Percentiles rank a stretch among this genome's conserved stretches.
These are phyloP conservation scores for Drosophila prolongata DNA, from an alignment of 2,888 invertebrate species.

Conservation along the genomic window DNA sequence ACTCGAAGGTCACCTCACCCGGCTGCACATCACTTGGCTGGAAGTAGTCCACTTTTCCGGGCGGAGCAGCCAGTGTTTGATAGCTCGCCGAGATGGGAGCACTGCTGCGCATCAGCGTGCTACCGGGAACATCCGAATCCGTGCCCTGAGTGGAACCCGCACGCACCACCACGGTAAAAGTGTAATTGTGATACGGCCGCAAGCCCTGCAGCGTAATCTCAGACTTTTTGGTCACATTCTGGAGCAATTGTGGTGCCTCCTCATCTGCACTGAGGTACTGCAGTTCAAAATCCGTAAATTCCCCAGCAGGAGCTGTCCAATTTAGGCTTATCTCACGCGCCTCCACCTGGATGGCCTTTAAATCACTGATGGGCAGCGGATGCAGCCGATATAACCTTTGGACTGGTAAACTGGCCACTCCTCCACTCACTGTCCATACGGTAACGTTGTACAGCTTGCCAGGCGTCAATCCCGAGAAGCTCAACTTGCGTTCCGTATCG, in stretches of 20 bases:
- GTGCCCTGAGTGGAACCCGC: slow-evolving; percentile 87
- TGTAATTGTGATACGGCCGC: slow-evolving; percentile 93
- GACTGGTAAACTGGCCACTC: slow-evolving; percentile 93
- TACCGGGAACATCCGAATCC: slow-evolving; percentile 85
- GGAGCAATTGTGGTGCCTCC: slow-evolving; percentile 87
- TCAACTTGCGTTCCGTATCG: slow-evolving; percentile 90
- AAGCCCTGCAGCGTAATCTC: slow-evolving; percentile 89
- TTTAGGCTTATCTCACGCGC: slow-evolving; percentile 91
- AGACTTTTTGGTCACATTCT: slow-evolving; percentile 89
- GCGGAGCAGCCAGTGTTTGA: slow-evolving; percentile 92
- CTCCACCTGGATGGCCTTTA: slow-evolving; percentile 90
- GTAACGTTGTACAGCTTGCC: slow-evolving; percentile 96
- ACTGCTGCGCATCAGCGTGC: slow-evolving; percentile 89
- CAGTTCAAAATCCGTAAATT: slow-evolving; percentile 94
- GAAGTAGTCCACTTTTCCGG: slow-evolving; percentile 91
- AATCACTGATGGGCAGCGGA: slow-evolving; percentile 92
- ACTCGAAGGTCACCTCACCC: slow-evolving; percentile 91
- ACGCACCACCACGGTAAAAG: slow-evolving; percentile 93
- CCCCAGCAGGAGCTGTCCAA: slow-evolving; percentile 94
- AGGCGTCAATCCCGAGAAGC: slow-evolving; percentile 89
- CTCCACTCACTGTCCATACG: slow-evolving; percentile 95
- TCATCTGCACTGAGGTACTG: slow-evolving; percentile 91
- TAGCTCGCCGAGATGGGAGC: slow-evolving; percentile 91
- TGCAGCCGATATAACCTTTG: slow-evolving; percentile 93
- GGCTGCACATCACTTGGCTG: slow-evolving; percentile 92